phyloP scores from a whole-genome alignment of 2,888 invertebrate species.

The Sialis lutaria region DNA sequence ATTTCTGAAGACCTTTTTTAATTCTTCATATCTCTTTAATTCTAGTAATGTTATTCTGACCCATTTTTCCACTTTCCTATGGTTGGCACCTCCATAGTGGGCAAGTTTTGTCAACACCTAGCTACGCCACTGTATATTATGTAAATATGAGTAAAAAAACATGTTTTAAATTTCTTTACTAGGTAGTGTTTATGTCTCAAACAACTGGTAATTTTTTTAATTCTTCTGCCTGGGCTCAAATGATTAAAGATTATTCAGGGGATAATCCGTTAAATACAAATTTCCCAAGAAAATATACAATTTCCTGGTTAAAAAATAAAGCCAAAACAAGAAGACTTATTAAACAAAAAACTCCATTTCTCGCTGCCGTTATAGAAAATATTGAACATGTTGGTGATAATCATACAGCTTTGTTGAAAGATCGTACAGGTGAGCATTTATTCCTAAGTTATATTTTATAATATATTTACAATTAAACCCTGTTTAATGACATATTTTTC shows the following conservation, averaged over 20 bases:
- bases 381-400: constrained; percentile 10
- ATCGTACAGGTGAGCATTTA: background rate
- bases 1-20: no score
- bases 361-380: constrained; percentile 18
- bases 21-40: no score
- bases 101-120: no score
- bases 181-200: background rate
- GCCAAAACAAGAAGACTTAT: constrained; percentile 13
- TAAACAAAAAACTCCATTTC: constrained; percentile 19
- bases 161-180: no score
- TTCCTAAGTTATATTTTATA: background rate
- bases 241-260: background rate
- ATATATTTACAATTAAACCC: no score
- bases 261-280: background rate
- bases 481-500: no score
- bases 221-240: background rate
- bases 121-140: no score
- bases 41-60: no score
- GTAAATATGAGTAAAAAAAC: no score
- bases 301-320: constrained; percentile 18
- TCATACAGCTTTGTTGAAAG: background rate
- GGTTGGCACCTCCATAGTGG: no score
- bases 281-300: constrained; percentile 16
- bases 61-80: no score
- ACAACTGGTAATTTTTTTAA: background rate